Evolutionary conservation across 2,113 vertebrate species (phyloP).

Genomic region (Nycticorax nycticorax): DNA sequence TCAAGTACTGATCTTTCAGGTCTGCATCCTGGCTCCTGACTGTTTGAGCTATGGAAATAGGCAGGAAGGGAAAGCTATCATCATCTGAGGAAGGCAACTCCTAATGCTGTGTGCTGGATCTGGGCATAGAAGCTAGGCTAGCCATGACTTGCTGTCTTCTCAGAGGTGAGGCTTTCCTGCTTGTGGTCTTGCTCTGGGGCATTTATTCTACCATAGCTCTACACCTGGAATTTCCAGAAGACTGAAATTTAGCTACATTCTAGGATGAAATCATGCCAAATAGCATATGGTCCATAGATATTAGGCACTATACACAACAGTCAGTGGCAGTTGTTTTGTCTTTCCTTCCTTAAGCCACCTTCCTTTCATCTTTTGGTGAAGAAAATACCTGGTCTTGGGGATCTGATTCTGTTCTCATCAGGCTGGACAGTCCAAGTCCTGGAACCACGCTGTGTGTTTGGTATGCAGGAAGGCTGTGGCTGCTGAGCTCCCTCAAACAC

Average conservation of each 20-base stretch:
- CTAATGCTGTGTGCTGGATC: background rate
- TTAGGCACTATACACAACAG: background rate
- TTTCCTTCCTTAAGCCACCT: background rate
- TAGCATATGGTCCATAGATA: fast-evolving
- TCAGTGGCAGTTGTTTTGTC: background rate
- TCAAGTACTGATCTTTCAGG: background rate
- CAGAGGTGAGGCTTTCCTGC: background rate
- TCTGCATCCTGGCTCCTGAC: background rate
- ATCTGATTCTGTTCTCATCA: background rate
- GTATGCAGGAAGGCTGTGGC: background rate
- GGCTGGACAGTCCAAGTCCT: background rate
- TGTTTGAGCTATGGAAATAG: background rate
- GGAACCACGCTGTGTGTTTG: background rate
- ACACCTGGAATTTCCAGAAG: background rate
- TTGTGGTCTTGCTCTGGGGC: background rate
- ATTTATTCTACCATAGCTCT: background rate
- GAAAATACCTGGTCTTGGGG: background rate
- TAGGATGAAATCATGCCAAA: background rate
- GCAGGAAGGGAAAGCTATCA: background rate
- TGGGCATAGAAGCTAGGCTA: background rate
- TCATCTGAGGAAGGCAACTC: background rate
- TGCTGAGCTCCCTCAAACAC: background rate
- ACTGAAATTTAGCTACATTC: background rate
- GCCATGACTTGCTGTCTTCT: background rate
- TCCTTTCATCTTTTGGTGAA: background rate